A percentile compares a stretch with the other conserved stretches of the same genome.
These are phyloP conservation scores for Pinctada fucata DNA, from an alignment of 2,888 invertebrate species.

Conservation along the genomic window DNA sequence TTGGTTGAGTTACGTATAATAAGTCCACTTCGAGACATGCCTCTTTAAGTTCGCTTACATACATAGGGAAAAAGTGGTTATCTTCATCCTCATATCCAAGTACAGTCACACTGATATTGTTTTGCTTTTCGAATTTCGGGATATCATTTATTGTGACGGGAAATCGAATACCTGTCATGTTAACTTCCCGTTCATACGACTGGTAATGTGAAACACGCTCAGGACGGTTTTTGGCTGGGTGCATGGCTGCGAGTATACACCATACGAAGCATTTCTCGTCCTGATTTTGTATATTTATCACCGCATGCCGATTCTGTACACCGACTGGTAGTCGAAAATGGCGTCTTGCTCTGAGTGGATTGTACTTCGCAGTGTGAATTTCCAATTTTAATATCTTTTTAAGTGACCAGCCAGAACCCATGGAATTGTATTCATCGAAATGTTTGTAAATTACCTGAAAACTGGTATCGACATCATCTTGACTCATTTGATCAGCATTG, in stretches of 20 bases:
- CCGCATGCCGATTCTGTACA: background rate
- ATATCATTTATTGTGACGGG: constrained; percentile 23
- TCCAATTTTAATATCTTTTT: constrained; percentile 15
- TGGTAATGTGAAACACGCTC: constrained; percentile 14
- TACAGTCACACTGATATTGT: constrained; percentile 18
- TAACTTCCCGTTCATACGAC: constrained; percentile 17
- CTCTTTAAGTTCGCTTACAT: constrained; percentile 8
- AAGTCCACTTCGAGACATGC: constrained; percentile 1
- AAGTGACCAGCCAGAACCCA: constrained; percentile 41
- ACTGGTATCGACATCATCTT: constrained; percentile 14
- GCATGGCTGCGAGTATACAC: constrained; percentile 23
- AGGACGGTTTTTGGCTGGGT: constrained; percentile 9
- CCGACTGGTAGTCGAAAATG: constrained; percentile 23
- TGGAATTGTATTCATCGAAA: constrained; percentile 38
- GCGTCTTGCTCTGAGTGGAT: constrained; percentile 10
- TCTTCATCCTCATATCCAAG: constrained; percentile 25
- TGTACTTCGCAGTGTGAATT: constrained; percentile 6
- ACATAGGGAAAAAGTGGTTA: constrained; percentile 15
- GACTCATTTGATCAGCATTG: background rate
- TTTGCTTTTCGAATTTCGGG: constrained; percentile 23
- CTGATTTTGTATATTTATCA: constrained; percentile 23
- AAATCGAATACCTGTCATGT: constrained; percentile 26
- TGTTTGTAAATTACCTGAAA: constrained; percentile 32
- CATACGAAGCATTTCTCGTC: constrained; percentile 37
- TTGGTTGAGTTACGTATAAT: constrained; percentile 2